A percentile compares a stretch with the other conserved stretches of the same genome.
Evolutionary conservation across 2,113 vertebrate genomes (phyloP).

Genomic region (Orcinus orca): DNA sequence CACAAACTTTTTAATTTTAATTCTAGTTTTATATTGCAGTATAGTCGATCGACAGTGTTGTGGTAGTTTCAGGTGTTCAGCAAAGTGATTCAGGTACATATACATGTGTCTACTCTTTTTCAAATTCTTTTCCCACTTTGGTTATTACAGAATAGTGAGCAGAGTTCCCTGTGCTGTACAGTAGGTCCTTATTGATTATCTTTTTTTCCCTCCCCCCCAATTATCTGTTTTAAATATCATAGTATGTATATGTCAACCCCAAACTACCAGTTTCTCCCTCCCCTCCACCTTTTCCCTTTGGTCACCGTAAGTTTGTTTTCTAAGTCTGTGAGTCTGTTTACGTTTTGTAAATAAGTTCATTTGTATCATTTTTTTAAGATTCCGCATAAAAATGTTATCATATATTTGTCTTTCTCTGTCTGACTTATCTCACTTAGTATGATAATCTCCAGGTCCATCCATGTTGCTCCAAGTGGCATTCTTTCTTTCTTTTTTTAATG

Average conservation of each 20-base stretch:
- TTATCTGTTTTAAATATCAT: background rate
- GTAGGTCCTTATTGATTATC: background rate
- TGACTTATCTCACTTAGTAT: too few species aligned
- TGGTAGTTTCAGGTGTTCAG: background rate
- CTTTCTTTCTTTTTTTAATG: too few species aligned
- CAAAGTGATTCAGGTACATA: background rate
- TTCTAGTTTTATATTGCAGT: background rate
- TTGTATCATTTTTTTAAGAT: too few species aligned
- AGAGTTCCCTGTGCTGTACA: background rate
- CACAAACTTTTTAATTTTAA: background rate
- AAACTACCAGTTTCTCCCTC: background rate
- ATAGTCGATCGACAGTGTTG: background rate
- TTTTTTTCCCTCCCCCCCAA: accelerated
- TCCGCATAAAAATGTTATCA: too few species aligned
- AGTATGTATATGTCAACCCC: background rate
- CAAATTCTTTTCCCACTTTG: background rate
- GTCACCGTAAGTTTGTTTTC: too few species aligned
- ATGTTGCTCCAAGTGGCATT: too few species aligned
- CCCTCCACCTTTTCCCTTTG: background rate
- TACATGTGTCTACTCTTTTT: background rate
- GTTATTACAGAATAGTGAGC: background rate
- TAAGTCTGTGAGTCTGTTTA: background rate
- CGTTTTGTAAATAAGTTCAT: background rate
- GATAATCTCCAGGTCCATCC: too few species aligned
- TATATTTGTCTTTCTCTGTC: too few species aligned